Base-by-base conservation (phyloP, 2,888 invertebrate genomes). In the Pachydiplax longipennis region DNA sequence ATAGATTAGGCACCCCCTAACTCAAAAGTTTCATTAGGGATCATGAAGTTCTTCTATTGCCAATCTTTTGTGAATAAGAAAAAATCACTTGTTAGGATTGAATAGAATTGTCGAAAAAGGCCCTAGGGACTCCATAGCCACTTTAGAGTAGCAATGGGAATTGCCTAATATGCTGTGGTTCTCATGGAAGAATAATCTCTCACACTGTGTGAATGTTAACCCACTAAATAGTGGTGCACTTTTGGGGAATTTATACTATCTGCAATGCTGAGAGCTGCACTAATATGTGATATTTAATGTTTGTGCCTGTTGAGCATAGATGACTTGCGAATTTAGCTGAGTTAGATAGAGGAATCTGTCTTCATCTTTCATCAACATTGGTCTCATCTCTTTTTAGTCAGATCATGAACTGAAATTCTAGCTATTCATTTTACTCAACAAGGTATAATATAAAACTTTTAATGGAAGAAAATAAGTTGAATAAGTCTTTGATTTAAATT, bases 221-320 rank as follows among this genome's bases (percentile, higher is more conserved):
- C n/a, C 48, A 61, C 37, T 65, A 61, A 22, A 87, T 87, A 87
- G 87, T 61, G 40, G 87, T 87, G 87, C 87, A 87, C 87, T 48
- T 61, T 35, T 18, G 22, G 35, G n/a, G 87, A 61, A n/a, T 58
- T 37, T 37, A n/a, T 37, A 48, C 4, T 87, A 37, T 87, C 48
- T 87, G 87, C 87, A 65, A 61, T 65, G 87, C 87, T 61, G 61
- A 87, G 87, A 61, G 48, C 87, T 87, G 87, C 87, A 87, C 87
- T 87, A 58, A 83, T 83, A 10, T 83, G 25, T 31, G 13, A 58
- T 15, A 37, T 31, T 87, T 61, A 22, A 65, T 87, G 61, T 83
- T 48, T 37, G 25, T 87, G 87, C 87, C 87, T 87, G 87, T 87
- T 73, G 40, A 61, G 37, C 87, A 37, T 37, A 65, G 40, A 81